A percentile compares a stretch with the other conserved stretches of the same genome.
Conservation (phyloP, 2,888 invertebrate genomes). For the Limnephilus auricula region DNA sequence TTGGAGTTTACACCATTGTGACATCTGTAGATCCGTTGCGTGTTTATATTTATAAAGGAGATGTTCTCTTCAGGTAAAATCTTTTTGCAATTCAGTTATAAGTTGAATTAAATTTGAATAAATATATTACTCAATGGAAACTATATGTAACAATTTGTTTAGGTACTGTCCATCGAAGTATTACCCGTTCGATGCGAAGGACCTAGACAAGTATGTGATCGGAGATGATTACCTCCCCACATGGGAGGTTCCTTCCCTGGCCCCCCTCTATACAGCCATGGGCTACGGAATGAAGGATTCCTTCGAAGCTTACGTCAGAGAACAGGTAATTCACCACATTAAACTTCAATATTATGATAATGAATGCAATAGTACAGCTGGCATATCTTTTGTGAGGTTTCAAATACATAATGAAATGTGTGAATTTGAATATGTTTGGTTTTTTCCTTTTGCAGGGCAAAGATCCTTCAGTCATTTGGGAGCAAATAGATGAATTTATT, state of each 20-base stretch:
- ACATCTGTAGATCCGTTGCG: slow-evolving; percentile 94
- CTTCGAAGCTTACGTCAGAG: slow-evolving; percentile 86
- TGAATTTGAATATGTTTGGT: neutral
- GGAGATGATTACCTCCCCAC: slow-evolving; percentile 96
- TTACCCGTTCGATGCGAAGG: slow-evolving; percentile 90
- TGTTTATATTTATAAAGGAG: slow-evolving; percentile 92
- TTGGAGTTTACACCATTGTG: slow-evolving; percentile 94
- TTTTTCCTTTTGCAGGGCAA: slow-evolving; percentile 76
- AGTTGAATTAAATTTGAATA: neutral
- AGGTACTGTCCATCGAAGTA: slow-evolving; percentile 94
- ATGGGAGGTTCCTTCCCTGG: slow-evolving; percentile 92
- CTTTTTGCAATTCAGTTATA: neutral
- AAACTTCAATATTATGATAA: neutral
- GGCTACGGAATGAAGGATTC: slow-evolving; percentile 92
- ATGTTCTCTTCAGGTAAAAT: slow-evolving; percentile 89
- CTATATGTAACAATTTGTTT: slow-evolving; percentile 64
- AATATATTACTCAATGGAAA: neutral
- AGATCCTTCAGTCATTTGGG: slow-evolving; percentile 87
- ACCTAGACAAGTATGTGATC: slow-evolving; percentile 93
- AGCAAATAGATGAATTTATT: slow-evolving; percentile 88
- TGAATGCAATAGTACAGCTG: neutral
- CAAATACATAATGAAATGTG: neutral
- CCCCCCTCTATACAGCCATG: slow-evolving; percentile 82
- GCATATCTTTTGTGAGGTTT: neutral
- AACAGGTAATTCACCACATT: slow-evolving; percentile 70